phyloP scores from a whole-genome alignment of 2,113 vertebrate genomes.

The Hippopotamus amphibius region DNA sequence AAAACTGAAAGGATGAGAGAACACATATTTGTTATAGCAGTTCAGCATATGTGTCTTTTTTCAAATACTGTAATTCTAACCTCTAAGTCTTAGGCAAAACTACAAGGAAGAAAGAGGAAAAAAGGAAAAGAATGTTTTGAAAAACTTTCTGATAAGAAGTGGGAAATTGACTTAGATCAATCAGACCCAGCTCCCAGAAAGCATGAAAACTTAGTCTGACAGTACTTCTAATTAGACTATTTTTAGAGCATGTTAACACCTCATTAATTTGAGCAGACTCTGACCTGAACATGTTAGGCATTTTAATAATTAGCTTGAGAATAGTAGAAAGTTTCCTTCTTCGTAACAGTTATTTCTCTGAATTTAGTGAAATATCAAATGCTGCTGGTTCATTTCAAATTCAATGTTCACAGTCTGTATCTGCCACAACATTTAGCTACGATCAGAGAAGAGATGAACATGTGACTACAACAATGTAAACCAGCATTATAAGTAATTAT shows the following conservation, averaged over 20 bases:
- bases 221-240: slow-evolving; percentile 20
- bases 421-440: neutral
- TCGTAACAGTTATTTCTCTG: neutral
- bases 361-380: slow-evolving; percentile 43
- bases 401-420: neutral
- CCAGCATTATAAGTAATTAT: neutral
- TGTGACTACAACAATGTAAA: neutral
- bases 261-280: slow-evolving; percentile 4
- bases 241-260: slow-evolving; percentile 38
- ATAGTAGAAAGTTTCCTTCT: neutral
- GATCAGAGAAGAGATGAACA: neutral
- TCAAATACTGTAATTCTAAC: neutral
- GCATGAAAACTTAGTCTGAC: neutral
- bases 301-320: slow-evolving; percentile 59
- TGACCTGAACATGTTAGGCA: slow-evolving; percentile 46
- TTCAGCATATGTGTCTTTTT: neutral
- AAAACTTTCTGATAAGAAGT: neutral
- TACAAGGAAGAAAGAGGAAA: neutral
- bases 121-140: neutral
- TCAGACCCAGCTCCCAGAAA: neutral
- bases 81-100: neutral
- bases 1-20: neutral
- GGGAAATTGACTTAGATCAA: neutral
- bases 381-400: neutral
- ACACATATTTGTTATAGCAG: neutral